Evolutionary conservation across 2,113 vertebrate species (phyloP).

Genomic region (Psephotus haematonotus): DNA sequence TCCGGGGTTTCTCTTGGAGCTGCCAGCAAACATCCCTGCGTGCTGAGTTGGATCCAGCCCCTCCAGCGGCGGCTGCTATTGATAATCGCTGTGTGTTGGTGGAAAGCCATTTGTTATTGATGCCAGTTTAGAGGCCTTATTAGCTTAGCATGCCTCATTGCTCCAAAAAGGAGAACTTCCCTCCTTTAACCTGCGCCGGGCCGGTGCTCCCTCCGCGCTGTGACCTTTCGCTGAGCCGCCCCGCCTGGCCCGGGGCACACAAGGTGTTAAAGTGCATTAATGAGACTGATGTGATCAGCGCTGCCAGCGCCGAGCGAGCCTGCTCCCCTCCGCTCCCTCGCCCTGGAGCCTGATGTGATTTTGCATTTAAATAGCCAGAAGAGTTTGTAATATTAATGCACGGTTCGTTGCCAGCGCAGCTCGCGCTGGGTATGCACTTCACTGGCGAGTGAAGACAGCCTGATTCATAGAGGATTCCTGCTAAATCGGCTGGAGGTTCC

Average conservation of each 20-base stretch:
- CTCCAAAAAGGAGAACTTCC: neutral
- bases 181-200: fast-evolving
- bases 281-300: neutral
- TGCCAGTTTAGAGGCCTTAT: neutral
- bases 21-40: fast-evolving
- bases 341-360: neutral
- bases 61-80: neutral
- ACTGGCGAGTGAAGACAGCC: neutral
- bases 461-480: neutral
- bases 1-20: neutral
- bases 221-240: neutral
- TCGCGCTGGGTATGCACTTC: neutral
- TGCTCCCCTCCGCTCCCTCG: neutral
- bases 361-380: neutral
- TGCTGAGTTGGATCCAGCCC: neutral
- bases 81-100: neutral
- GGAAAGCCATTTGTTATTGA: neutral
- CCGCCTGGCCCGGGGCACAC: fast-evolving
- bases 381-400: neutral
- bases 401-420: neutral
- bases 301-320: neutral
- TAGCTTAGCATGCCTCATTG: neutral
- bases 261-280: neutral
- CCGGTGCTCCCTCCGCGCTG: fast-evolving
- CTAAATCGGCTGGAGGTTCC: neutral